Base-by-base conservation (phyloP, 2,797 vertebrate species). In the Echeneis naucrates region DNA sequence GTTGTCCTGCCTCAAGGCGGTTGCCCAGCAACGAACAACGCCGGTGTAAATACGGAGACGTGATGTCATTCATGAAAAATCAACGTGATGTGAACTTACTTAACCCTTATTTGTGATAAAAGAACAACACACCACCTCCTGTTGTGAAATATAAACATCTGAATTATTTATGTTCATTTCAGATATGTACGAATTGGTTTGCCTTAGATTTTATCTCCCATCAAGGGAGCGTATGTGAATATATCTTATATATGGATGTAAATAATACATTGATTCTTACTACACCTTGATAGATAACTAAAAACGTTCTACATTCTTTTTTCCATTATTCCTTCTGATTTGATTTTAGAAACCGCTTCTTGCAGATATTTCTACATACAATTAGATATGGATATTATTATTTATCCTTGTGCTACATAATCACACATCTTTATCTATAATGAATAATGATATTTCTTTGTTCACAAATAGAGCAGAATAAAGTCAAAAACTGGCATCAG, bases 11-110 rank as follows among this genome's bases (percentile, higher is more conserved):
- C 1, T 2, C 30, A 6, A 6, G 30, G 30, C 30, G 2, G 85
- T 86, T 86, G 78, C 77, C 27, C 23, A 53, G 83, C 69, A 86
- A 87, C 82, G 23, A 11, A 53, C 1, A 62, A 68, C 44, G n/a
- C n/a, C 0, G 2, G 5, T 9, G 35, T 21, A 27, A 8, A 59
- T 30, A 30, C 6, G 21, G 2, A 47, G 21, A 21, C 8, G n/a
- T 2, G 16, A 13, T 40, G 3, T 54, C 52, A 14, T 58, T 67
- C 45, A 62, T 51, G 2, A 23, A 68, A 55, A 24, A 4, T 0
- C 0, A 8, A 26, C 1, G n/a, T n/a, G n/a, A n/a, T n/a, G n/a
- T n/a, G n/a, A n/a, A n/a, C n/a, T n/a, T n/a, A n/a, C n/a, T n/a
- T n/a, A n/a, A n/a, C n/a, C n/a, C n/a, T n/a, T n/a, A n/a, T n/a